Percentiles rank a stretch among this genome's conserved stretches.
These are phyloP conservation scores for Palloptera scutellata DNA, from an alignment of 2,888 invertebrate genomes.

Conservation along the genomic window DNA sequence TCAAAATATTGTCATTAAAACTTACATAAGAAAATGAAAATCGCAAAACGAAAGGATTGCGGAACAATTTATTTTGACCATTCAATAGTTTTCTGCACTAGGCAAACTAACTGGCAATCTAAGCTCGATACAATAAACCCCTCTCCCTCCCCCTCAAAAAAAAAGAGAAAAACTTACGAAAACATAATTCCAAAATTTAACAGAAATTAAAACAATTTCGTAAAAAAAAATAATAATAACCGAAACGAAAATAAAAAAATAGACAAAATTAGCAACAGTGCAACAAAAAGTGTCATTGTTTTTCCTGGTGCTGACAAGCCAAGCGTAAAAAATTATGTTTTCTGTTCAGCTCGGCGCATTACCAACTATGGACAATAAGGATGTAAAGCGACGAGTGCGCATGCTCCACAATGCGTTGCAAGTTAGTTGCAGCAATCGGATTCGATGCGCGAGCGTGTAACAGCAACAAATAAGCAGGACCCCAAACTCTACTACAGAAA, in stretches of 20 bases:
- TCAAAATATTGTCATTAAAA: too few species aligned
- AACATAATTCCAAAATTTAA: too few species aligned
- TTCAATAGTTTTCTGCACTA: too few species aligned
- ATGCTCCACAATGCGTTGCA: constrained; percentile 13
- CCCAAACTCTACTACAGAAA: too few species aligned
- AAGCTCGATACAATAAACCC: too few species aligned
- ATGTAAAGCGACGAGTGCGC: constrained; percentile 25
- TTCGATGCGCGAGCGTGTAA: neutral
- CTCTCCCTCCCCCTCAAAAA: too few species aligned
- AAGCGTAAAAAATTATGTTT: constrained; percentile 30
- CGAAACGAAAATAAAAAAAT: constrained; percentile 11
- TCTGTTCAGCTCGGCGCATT: neutral
- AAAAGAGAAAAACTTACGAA: too few species aligned
- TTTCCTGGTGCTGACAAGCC: constrained; percentile 13
- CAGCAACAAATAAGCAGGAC: neutral
- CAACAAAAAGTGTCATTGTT: neutral
- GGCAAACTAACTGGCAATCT: too few species aligned
- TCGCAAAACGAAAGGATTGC: too few species aligned
- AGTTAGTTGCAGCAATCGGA: neutral
- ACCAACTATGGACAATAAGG: constrained; percentile 29
- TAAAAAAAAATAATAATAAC: neutral
- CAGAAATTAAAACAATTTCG: too few species aligned
- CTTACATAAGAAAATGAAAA: too few species aligned
- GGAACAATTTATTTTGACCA: too few species aligned
- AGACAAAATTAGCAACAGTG: constrained; percentile 2